A percentile compares a stretch with the other conserved stretches of the same genome.
Evolutionary conservation across 2,888 invertebrate genomes (phyloP).

Genomic region (Cerastis leucographa): DNA sequence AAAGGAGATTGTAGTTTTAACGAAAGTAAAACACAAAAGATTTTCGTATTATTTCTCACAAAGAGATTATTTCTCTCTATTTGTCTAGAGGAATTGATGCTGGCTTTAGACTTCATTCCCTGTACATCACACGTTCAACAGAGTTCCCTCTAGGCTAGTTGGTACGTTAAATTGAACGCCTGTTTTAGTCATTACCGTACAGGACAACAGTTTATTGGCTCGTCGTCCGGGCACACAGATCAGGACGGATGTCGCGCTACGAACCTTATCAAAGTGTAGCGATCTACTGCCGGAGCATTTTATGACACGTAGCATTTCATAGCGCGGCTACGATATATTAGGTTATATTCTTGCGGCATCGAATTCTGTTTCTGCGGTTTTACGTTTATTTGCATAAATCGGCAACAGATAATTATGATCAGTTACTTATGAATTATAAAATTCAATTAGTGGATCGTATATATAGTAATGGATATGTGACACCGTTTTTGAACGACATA

Average conservation of each 20-base stretch:
- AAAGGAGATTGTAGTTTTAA: constrained; percentile 19
- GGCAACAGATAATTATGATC: neutral
- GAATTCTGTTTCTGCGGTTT: constrained; percentile 17
- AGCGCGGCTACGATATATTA: constrained; percentile 46
- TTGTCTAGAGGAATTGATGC: constrained; percentile 26
- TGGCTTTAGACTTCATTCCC: constrained; percentile 70
- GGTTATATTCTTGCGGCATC: constrained; percentile 11
- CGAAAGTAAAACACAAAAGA: constrained; percentile 1
- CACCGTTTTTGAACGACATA: constrained; percentile 57
- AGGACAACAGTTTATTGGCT: constrained; percentile 84
- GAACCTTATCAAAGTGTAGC: constrained; percentile 62
- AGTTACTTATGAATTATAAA: neutral
- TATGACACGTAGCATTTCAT: constrained; percentile 49
- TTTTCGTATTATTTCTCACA: neutral
- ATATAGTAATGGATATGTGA: constrained; percentile 36
- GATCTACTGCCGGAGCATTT: constrained; percentile 68
- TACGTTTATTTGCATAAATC: constrained; percentile 5
- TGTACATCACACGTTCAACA: constrained; percentile 77
- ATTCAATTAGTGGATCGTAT: neutral
- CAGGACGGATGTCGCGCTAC: constrained; percentile 67
- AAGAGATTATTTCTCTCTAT: neutral
- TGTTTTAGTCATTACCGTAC: constrained; percentile 84
- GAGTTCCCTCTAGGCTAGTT: constrained; percentile 81
- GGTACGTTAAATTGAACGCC: constrained; percentile 87
- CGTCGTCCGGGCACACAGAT: constrained; percentile 69